These are phyloP conservation scores for Tenebrosternarchus preto DNA, from an alignment of 2,113 vertebrate genomes.

Conservation along the genomic window DNA sequence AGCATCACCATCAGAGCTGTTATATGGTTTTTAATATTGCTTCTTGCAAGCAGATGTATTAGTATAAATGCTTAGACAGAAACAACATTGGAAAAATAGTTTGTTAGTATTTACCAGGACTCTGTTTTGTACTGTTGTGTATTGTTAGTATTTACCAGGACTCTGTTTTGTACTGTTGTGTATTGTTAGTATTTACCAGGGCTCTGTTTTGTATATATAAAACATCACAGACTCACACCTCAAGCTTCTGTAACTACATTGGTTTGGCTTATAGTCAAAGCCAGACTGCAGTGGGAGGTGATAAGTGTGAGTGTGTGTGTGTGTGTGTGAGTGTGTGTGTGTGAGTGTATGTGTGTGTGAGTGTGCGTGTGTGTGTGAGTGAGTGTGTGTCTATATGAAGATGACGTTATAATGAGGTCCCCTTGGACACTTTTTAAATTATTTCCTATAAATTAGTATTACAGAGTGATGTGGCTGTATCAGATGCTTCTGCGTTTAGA, in stretches of 20 bases:
- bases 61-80: background rate
- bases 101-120: background rate
- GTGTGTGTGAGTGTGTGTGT: too few relatives aligned
- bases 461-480: background rate
- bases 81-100: background rate
- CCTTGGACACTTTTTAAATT: background rate
- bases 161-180: too few relatives aligned
- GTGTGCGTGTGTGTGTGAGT: too few relatives aligned
- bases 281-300: slow-evolving; percentile 2
- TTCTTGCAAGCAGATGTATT: background rate
- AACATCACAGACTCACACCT: background rate
- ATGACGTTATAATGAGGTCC: background rate
- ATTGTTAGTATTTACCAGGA: background rate
- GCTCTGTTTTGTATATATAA: background rate
- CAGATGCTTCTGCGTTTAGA: slow-evolving; percentile 9
- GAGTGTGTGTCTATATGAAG: background rate
- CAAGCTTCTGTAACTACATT: background rate
- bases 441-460: background rate
- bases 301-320: background rate
- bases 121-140: background rate
- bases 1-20: slow-evolving; percentile 3
- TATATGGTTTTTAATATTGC: slow-evolving; percentile 13
- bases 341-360: too few relatives aligned
- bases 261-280: slow-evolving; percentile 4
- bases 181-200: background rate